Conservation (phyloP, 2,888 invertebrate species). For the Leucophenga maculata region DNA sequence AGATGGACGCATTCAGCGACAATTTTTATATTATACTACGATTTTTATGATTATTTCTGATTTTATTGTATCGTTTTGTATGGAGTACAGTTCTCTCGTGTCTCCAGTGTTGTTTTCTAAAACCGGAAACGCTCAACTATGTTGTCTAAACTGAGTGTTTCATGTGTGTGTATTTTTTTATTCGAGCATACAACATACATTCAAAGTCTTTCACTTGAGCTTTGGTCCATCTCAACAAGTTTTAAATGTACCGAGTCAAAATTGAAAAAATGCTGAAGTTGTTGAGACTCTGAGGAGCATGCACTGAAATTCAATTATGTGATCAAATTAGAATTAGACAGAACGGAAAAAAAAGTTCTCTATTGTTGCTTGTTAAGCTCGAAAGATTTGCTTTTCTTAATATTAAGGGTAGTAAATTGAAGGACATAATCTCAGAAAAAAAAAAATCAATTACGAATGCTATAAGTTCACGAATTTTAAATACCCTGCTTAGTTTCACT, state of each 20-base stretch:
- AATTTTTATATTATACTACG: slow-evolving; percentile 16
- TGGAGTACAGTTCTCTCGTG: not conserved
- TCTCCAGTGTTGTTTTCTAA: not conserved
- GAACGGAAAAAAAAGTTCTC: too few species aligned
- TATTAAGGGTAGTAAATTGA: too few species aligned
- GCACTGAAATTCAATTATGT: too few species aligned
- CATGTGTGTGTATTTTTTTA: not conserved
- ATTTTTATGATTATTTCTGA: slow-evolving; percentile 22
- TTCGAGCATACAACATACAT: not conserved
- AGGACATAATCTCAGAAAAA: too few species aligned
- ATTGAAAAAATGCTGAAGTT: too few species aligned
- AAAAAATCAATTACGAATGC: too few species aligned
- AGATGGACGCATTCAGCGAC: not conserved
- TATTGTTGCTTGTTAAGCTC: too few species aligned
- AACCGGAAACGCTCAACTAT: slow-evolving; percentile 24
- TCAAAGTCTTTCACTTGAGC: not conserved
- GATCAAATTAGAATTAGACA: too few species aligned
- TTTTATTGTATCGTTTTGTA: slow-evolving; percentile 9
- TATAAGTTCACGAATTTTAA: too few species aligned
- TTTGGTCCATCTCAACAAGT: slow-evolving; percentile 3
- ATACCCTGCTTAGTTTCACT: too few species aligned
- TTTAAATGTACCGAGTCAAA: not conserved
- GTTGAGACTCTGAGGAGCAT: too few species aligned
- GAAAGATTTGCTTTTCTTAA: too few species aligned
- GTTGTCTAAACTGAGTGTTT: not conserved